These are phyloP conservation scores for Trichogramma dendrolimi DNA, from an alignment of 2,888 invertebrate genomes.

Conservation along the genomic window DNA sequence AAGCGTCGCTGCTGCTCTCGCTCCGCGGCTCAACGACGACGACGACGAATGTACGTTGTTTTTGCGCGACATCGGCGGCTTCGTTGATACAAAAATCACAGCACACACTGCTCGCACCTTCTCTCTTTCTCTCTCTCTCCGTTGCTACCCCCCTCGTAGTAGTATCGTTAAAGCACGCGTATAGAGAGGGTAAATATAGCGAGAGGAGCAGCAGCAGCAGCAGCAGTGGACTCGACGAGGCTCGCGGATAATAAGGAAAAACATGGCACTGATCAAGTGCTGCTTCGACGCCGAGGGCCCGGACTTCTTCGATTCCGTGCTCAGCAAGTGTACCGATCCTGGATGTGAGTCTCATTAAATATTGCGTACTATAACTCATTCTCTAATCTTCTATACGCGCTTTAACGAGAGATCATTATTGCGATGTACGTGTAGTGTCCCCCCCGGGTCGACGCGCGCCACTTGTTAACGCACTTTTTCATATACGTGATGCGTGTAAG, in stretches of 20 bases:
- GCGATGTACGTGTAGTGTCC: too few species aligned
- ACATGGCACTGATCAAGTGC: slow-evolving; percentile 70
- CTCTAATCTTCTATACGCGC: background rate
- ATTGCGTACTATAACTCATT: background rate
- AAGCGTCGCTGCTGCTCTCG: slow-evolving; percentile 9
- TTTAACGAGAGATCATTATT: too few species aligned
- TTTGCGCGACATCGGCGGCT: background rate
- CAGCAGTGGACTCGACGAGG: background rate
- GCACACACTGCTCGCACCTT: too few species aligned
- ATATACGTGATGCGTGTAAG: too few species aligned
- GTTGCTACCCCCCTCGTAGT: too few species aligned
- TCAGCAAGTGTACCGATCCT: slow-evolving; percentile 77
- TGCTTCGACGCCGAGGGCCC: slow-evolving; percentile 76
- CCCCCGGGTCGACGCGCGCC: too few species aligned
- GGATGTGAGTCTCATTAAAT: slow-evolving; percentile 66
- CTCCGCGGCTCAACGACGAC: background rate
- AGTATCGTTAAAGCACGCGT: too few species aligned
- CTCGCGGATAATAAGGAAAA: background rate
- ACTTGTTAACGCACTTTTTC: too few species aligned
- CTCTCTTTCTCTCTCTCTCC: too few species aligned
- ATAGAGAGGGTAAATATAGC: too few species aligned
- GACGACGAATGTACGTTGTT: background rate
- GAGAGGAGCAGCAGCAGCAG: background rate
- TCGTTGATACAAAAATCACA: too few species aligned
- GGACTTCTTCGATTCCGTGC: slow-evolving; percentile 70